These are phyloP conservation scores for Stercorarius parasiticus DNA, from an alignment of 2,113 vertebrate species.

Conservation along the genomic window DNA sequence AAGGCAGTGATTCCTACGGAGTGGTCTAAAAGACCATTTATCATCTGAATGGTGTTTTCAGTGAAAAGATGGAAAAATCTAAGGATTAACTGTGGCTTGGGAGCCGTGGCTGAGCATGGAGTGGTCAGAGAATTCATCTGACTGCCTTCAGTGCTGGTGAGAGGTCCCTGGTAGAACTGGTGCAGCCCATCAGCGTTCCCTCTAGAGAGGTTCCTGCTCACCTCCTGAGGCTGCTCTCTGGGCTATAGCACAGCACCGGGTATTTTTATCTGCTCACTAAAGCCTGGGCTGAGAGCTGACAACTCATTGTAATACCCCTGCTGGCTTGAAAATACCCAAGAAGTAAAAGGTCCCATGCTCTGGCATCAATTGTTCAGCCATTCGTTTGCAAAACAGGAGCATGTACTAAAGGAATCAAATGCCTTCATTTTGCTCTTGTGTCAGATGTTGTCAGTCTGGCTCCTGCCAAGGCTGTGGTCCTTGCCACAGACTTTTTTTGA, in stretches of 20 bases:
- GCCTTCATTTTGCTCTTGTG: background rate
- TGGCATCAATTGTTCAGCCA: background rate
- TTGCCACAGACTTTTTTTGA: background rate
- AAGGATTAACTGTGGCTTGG: background rate
- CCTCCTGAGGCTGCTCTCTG: background rate
- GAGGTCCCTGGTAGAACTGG: background rate
- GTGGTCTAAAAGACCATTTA: background rate
- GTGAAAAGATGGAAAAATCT: background rate
- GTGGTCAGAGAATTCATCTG: background rate
- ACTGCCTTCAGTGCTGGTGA: background rate
- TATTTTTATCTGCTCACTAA: background rate
- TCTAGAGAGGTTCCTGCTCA: background rate
- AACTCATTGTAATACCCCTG: background rate
- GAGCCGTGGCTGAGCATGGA: accelerated
- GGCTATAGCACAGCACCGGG: background rate
- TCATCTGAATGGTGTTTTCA: background rate
- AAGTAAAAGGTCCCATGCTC: background rate
- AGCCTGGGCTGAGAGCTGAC: background rate
- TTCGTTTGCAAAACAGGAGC: background rate
- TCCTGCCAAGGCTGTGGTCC: background rate
- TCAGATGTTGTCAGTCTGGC: background rate
- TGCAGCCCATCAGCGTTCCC: background rate
- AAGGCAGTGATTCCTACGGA: background rate
- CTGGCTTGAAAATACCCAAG: background rate
- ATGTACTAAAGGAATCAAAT: background rate